Conservation (phyloP, 1,140 invertebrate species). For the Heliconius eleuchia region DNA sequence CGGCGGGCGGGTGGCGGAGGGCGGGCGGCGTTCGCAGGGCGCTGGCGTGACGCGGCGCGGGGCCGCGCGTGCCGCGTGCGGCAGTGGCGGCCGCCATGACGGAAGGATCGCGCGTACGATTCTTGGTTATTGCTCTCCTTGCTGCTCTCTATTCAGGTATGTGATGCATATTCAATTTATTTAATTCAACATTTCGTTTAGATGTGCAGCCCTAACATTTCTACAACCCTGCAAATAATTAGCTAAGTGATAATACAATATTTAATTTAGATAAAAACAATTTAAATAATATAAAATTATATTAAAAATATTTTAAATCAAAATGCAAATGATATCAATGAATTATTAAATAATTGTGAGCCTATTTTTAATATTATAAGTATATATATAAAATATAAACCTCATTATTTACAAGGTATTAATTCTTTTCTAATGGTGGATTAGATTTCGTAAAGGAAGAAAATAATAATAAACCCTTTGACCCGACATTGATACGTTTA, state of each 20-base stretch:
- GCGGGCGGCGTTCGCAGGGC: constrained; percentile 34
- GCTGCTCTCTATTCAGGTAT: constrained; percentile 72
- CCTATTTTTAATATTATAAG: no score
- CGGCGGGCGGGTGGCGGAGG: constrained; percentile 21
- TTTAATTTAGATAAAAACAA: neutral
- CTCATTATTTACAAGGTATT: no score
- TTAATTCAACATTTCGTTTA: neutral
- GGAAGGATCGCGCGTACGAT: constrained; percentile 63
- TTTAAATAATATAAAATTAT: neutral
- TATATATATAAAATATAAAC: no score
- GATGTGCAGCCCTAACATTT: neutral
- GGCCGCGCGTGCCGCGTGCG: constrained; percentile 42
- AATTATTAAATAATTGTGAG: neutral
- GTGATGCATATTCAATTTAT: constrained; percentile 2
- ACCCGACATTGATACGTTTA: neutral
- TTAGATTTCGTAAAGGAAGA: neutral
- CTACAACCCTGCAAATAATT: neutral
- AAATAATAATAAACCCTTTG: neutral
- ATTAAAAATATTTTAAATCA: neutral
- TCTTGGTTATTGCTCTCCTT: constrained; percentile 57
- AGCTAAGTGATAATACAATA: neutral
- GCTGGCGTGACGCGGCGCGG: constrained; percentile 35
- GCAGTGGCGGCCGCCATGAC: constrained; percentile 68
- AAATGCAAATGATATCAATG: neutral
- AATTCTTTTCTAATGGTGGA: neutral